These are phyloP conservation scores for Hyalella azteca DNA, from an alignment of 2,888 invertebrate species.

Conservation along the genomic window DNA sequence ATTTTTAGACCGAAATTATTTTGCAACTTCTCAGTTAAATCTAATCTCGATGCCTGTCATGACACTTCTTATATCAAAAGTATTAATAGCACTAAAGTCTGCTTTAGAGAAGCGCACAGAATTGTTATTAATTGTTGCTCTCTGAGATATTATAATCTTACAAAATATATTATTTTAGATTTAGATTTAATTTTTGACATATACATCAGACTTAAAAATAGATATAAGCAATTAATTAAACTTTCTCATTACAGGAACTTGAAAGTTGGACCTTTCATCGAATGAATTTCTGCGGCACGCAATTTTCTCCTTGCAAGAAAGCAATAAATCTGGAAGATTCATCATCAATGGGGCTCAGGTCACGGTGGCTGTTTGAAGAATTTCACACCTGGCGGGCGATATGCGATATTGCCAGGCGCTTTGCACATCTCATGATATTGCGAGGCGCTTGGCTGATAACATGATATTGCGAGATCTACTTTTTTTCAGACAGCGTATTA, in stretches of 20 bases:
- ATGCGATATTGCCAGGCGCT: neutral
- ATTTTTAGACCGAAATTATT: no score
- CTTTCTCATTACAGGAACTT: neutral
- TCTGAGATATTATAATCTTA: no score
- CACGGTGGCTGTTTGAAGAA: constrained; percentile 29
- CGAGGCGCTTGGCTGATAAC: neutral
- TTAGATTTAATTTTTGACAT: no score
- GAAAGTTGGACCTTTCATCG: neutral
- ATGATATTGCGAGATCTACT: neutral
- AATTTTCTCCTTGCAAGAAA: constrained; percentile 5
- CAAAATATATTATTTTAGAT: no score
- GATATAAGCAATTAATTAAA: no score
- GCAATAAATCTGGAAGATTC: constrained; percentile 24
- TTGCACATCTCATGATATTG: neutral
- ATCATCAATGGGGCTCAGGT: constrained; percentile 27
- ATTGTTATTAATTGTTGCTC: no score
- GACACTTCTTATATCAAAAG: no score
- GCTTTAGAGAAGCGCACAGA: no score
- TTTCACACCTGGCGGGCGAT: constrained; percentile 32
- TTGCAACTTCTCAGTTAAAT: no score
- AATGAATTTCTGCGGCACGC: neutral
- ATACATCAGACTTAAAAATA: no score
- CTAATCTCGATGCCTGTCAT: no score
- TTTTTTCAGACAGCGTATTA: neutral
- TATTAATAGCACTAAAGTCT: no score